Evolutionary conservation across 1,140 invertebrate species (phyloP).

Genomic region (Metaphire vulgaris): DNA sequence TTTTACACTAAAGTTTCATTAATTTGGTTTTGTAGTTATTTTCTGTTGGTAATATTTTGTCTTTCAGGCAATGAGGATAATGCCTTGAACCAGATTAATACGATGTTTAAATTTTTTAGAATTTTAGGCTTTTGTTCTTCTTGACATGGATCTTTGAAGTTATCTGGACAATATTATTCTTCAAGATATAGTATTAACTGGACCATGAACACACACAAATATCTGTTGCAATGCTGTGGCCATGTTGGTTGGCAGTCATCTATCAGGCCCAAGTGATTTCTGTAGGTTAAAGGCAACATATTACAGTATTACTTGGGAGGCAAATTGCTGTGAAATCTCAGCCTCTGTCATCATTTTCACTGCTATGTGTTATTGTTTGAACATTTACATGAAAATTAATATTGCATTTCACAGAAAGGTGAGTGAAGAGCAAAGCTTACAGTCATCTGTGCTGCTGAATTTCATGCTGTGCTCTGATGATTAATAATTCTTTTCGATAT

Average conservation of each 20-base stretch:
- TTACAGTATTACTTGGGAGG: too few relatives aligned
- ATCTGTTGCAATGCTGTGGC: neutral
- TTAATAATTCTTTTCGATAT: too few relatives aligned
- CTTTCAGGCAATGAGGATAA: too few relatives aligned
- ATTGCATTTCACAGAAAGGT: neutral
- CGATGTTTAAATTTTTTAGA: conserved; percentile 1
- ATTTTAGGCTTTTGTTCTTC: neutral
- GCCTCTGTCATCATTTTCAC: neutral
- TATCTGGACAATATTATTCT: neutral
- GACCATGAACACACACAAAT: neutral
- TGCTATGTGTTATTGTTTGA: neutral
- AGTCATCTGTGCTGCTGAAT: too few relatives aligned
- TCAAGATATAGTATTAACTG: neutral
- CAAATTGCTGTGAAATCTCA: too few relatives aligned
- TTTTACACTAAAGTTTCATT: too few relatives aligned
- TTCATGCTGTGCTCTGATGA: too few relatives aligned
- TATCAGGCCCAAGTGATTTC: neutral
- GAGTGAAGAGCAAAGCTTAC: neutral
- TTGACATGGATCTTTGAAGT: neutral
- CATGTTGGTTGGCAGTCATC: neutral
- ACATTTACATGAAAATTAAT: neutral
- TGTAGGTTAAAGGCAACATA: neutral
- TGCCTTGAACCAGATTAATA: neutral
- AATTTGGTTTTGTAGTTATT: too few relatives aligned
- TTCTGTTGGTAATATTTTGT: too few relatives aligned